A percentile compares a stretch with the other conserved stretches of the same genome.
Evolutionary conservation across 2,888 invertebrate genomes (phyloP).

Genomic region (Glaucopsyche alexis): DNA sequence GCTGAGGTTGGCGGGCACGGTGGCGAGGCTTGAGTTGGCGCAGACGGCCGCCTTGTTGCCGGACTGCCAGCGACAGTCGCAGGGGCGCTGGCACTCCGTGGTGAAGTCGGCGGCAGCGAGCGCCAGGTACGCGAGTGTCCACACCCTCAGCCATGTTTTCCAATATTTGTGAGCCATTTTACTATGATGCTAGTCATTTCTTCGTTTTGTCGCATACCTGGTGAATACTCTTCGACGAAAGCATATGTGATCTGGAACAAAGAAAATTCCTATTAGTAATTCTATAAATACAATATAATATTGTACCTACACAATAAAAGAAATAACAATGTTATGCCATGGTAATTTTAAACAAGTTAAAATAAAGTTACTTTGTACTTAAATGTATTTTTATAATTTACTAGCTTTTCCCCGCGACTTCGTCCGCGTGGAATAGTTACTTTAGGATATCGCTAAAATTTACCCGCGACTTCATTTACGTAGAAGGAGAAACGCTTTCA

Average conservation of each 20-base stretch:
- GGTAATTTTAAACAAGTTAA: no score
- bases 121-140: constrained; percentile 55
- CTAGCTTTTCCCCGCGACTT: no score
- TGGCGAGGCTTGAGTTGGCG: constrained; percentile 81
- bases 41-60: constrained; percentile 93
- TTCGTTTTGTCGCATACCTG: constrained; percentile 70
- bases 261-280: constrained; percentile 33
- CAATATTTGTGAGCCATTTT: constrained; percentile 76
- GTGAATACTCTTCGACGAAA: constrained; percentile 49
- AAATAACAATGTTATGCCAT: no score
- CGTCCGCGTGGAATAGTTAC: no score
- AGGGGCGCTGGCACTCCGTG: constrained; percentile 83
- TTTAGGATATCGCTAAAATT: no score
- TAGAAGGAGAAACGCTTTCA: no score
- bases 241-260: constrained; percentile 72
- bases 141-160: constrained; percentile 72
- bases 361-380: no score
- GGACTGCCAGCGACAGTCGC: constrained; percentile 92
- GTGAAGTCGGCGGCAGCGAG: constrained; percentile 76
- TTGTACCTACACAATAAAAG: no score
- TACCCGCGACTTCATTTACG: no score
- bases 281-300: background rate
- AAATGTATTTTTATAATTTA: no score
- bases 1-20: constrained; percentile 87
- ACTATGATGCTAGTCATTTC: constrained; percentile 71